Base-by-base conservation (phyloP, 1,140 invertebrate genomes). In the Drosophila trapezifrons region DNA sequence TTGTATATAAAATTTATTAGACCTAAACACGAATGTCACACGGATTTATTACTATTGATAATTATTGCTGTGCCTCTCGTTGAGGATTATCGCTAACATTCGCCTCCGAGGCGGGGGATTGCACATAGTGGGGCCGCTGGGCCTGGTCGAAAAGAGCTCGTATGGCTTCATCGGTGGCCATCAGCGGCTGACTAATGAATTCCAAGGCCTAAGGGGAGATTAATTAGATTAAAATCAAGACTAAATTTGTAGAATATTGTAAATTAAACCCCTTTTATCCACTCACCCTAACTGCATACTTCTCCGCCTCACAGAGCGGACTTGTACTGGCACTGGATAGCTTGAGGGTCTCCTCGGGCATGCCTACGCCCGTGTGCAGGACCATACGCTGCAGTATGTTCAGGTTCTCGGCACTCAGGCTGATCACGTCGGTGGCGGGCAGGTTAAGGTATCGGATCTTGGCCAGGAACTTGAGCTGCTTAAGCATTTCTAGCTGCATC, bases 401-500 rank as follows among this genome's bases (percentile, higher is more conserved):
- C 20, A 90, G 67, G 71, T 83, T 93, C 66, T 91, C 84, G 3
- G 81, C 75, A 49, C 92, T 83, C 7, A 93, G 64, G 22, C 92
- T 93, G n/a, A 93, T 78, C 18, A 93, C 91, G 90, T 93, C 93
- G 5, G 89, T 90, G 15, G 87, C 77, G 60, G 92, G 92, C 43
- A 91, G 67, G 80, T 89, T 89, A 6, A 91, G 70, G 63, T 78
- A 81, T 12, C 84, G 90, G 49, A 87, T 78, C 62, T 90, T 87
- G 27, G 91, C 86, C 29, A 92, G 37, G 69, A 89, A 91, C 90
- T 92, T 92, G 27, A 95, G 90, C 77, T 94, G 95, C 92, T 93
- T 95, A 73, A 96, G 95, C 29, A 95, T 95, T 73, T 95, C 95
- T 5, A 96, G 90, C 45, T 95, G 93, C 74, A 95, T 95, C 63